Conservation (phyloP, 2,797 vertebrate genomes). For the Strix occidentalis region DNA sequence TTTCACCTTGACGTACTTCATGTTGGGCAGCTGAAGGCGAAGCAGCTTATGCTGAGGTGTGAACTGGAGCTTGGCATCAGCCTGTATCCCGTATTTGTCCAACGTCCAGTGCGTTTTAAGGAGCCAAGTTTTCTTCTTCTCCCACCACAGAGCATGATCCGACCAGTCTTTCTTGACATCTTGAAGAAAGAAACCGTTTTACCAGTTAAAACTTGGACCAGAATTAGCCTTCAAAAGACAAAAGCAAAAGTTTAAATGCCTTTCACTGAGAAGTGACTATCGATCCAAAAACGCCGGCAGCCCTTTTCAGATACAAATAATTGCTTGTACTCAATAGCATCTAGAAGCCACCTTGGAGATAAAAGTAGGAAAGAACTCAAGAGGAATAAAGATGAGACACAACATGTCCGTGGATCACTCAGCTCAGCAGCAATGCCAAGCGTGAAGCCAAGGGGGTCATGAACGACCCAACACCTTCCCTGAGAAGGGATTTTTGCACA, state of each 20-base stretch:
- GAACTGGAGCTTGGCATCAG: slow-evolving; percentile 96
- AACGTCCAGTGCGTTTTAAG: slow-evolving; percentile 98
- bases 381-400: neutral
- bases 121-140: slow-evolving; percentile 99
- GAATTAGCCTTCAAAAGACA: neutral
- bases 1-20: slow-evolving; percentile 99
- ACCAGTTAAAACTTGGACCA: neutral
- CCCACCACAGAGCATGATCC: slow-evolving; percentile 98
- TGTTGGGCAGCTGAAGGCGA: slow-evolving; percentile 97
- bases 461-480: fast-evolving
- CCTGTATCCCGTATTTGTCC: slow-evolving; percentile 98
- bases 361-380: neutral
- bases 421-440: neutral
- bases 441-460: neutral
- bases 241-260: neutral
- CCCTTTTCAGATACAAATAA: neutral
- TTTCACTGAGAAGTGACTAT: neutral
- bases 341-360: neutral
- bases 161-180: slow-evolving; percentile 99
- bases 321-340: neutral
- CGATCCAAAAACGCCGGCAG: fast-evolving
- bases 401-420: fast-evolving
- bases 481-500: neutral
- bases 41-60: slow-evolving; percentile 98
- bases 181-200: slow-evolving; percentile 58